A percentile compares a stretch with the other conserved stretches of the same genome.
Conservation (phyloP, 2,113 vertebrate genomes). For the Petromus typicus region DNA sequence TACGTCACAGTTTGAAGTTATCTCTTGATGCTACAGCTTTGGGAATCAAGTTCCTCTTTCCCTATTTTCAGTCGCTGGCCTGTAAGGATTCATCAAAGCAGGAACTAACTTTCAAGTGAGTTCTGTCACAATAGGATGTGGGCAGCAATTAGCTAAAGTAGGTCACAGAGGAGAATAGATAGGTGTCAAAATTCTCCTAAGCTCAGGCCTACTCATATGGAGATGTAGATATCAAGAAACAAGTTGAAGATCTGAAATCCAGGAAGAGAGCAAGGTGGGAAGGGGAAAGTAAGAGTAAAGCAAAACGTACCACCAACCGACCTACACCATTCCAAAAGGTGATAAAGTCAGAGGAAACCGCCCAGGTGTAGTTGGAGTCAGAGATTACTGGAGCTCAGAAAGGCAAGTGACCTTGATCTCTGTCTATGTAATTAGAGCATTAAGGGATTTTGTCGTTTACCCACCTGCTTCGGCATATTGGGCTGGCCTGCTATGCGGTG, state of each 20-base stretch:
- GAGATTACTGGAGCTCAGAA: slow-evolving; percentile 14
- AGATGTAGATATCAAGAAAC: slow-evolving; percentile 38
- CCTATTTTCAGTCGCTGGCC: slow-evolving; percentile 31
- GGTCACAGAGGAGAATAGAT: slow-evolving; percentile 3
- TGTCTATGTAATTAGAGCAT: neutral
- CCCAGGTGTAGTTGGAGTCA: neutral
- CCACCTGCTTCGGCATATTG: neutral
- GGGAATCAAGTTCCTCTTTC: neutral
- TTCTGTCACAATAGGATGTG: slow-evolving; percentile 51
- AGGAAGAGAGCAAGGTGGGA: neutral
- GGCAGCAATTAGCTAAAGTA: slow-evolving; percentile 49
- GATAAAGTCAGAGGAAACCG: neutral
- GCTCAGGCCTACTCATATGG: neutral
- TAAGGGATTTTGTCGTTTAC: neutral
- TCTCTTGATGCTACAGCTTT: slow-evolving; percentile 41
- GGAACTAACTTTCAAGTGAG: slow-evolving; percentile 1
- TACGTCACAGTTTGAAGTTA: slow-evolving; percentile 4
- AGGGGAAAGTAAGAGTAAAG: slow-evolving; percentile 25
- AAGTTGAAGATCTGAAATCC: slow-evolving; percentile 49
- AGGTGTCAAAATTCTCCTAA: neutral
- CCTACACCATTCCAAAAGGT: slow-evolving; percentile 38
- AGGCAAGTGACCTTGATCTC: neutral
- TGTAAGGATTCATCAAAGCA: neutral
- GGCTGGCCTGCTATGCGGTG: neutral
- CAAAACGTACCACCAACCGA: neutral